Base-by-base conservation (phyloP, 1,140 invertebrate genomes). In the Elymnias hypermnestra region DNA sequence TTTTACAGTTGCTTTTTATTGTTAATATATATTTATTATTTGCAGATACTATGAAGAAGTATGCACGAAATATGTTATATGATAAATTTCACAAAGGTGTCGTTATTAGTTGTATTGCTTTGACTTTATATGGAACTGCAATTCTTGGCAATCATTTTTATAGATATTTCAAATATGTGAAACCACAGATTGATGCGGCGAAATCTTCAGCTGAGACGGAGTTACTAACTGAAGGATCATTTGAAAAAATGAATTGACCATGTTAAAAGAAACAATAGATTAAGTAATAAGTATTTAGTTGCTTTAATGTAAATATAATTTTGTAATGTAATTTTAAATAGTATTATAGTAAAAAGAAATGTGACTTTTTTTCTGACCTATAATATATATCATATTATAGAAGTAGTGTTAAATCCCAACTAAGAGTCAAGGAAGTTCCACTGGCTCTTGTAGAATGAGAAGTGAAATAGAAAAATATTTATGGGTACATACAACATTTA, bases 1-100 rank as follows among this genome's bases (percentile, higher is more conserved):
- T n/a, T n/a, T n/a, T n/a, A n/a, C n/a, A n/a, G n/a, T n/a, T n/a
- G n/a, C n/a, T n/a, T n/a, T n/a, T n/a, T n/a, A n/a, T n/a, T n/a
- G n/a, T n/a, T n/a, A n/a, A n/a, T n/a, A n/a, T n/a, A n/a, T n/a
- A n/a, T n/a, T n/a, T n/a, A 12, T 44, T n/a, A 36, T 31, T 72
- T 74, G 40, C 60, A 72, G 72, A n/a, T 62, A 88, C 73, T 56
- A 86, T 87, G 77, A 88, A 84, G 63, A 74, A 73, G 48, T 72
- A 83, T 45, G 72, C 74, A 29, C 72, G 69, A 9, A 86, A 56
- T 56, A 12, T 76, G 2, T 47, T 87, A 25, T 70, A 88, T 28
- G 85, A 88, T 47, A 84, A 72, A 64, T 41, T 89, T 28, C 87
- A 89, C 53, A 84, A 68, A 73, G 83, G 85, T 21, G 72, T 69